Evolutionary conservation across 1,140 invertebrate genomes (phyloP).

Genomic region (Pseudoatta argentina): DNA sequence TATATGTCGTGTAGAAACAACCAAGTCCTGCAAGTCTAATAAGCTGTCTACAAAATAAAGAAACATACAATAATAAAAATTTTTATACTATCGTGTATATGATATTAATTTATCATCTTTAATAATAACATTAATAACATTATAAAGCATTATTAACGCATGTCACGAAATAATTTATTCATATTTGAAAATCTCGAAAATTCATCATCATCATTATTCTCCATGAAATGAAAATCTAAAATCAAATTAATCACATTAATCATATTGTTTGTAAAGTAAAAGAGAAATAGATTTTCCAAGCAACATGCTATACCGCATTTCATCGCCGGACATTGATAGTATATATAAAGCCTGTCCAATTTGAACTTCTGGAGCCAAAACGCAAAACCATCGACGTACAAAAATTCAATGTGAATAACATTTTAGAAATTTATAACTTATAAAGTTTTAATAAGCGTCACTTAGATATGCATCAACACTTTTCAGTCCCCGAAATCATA

Average conservation of each 20-base stretch:
- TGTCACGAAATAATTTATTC: not conserved
- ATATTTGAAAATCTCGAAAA: not conserved
- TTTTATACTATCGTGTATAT: not conserved
- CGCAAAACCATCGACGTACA: no score
- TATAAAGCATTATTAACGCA: not conserved
- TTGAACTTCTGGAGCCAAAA: no score
- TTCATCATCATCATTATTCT: not conserved
- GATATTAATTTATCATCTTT: not conserved
- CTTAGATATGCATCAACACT: no score
- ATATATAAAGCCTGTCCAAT: no score
- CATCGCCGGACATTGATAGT: no score
- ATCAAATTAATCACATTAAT: not conserved
- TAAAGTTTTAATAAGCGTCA: no score
- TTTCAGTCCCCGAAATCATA: no score
- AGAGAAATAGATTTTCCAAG: no score
- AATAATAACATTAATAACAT: not conserved
- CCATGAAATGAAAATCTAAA: not conserved
- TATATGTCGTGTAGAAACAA: conserved; percentile 6
- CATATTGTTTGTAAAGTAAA: not conserved
- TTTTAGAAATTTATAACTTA: no score
- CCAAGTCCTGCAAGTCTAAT: conserved; percentile 20
- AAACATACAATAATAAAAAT: conserved; percentile 9
- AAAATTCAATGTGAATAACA: no score
- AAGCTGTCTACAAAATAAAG: conserved; percentile 3
- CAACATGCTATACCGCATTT: no score